Evolutionary conservation across 2,888 invertebrate species (phyloP).

Genomic region (Clostera curtula): DNA sequence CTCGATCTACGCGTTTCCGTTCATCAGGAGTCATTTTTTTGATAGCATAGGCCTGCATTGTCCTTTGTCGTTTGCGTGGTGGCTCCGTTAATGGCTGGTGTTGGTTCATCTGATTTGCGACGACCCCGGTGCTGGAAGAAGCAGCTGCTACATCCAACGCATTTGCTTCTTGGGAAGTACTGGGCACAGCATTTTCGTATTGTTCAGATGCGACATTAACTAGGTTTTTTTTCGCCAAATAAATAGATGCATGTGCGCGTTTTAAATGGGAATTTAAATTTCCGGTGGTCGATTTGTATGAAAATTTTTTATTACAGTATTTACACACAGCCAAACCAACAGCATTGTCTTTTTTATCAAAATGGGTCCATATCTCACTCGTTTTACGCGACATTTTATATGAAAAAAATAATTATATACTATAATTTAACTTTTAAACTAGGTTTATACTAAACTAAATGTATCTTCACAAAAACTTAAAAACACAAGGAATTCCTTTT

Average conservation of each 20-base stretch:
- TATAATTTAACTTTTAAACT: conserved; percentile 1
- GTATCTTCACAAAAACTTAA: no score
- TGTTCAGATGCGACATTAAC: conserved; percentile 1
- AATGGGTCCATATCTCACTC: conserved; percentile 4
- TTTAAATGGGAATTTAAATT: conserved; percentile 6
- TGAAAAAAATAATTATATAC: not conserved
- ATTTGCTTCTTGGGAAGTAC: conserved; percentile 3
- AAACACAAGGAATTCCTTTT: no score
- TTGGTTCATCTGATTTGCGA: no score
- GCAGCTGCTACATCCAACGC: conserved; percentile 1
- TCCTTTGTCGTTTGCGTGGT: conserved; percentile 1
- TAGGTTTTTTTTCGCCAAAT: no score
- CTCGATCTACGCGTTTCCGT: conserved; percentile 2
- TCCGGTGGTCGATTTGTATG: conserved; percentile 8
- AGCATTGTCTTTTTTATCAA: conserved; percentile 5
- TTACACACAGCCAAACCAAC: conserved; percentile 1
- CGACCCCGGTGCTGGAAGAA: conserved; percentile 2
- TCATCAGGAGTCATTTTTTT: conserved; percentile 1
- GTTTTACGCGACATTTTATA: conserved; percentile 3
- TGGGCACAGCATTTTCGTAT: conserved; percentile 4
- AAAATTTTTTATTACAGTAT: conserved; percentile 5
- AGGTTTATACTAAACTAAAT: not conserved
- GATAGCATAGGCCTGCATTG: conserved; percentile 1
- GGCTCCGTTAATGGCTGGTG: not conserved
- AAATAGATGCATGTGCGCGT: no score